Base-by-base conservation (phyloP, 2,113 vertebrate species). In the Bubalus kerabau region DNA sequence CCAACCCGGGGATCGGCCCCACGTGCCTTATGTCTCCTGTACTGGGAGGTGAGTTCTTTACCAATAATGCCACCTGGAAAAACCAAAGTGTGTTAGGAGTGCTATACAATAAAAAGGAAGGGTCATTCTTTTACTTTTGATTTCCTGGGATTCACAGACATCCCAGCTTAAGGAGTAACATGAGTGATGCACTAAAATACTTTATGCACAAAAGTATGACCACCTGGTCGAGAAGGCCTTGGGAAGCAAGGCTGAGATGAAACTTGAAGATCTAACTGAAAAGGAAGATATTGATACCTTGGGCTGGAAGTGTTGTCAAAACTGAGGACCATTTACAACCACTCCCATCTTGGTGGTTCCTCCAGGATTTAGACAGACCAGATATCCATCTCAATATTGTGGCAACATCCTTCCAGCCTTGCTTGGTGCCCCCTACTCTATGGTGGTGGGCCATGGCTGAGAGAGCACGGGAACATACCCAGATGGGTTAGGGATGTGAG, bases 261-360 rank as follows among this genome's bases (percentile, higher is more conserved):
- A 13, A 80, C 6, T 40, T 9, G 43, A 8, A 87, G 76, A 13
- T 0, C 6, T 57, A 50, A 81, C 40, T 30, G 24, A 59, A 87
- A n/a, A 40, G 21, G 32, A n/a, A 57, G 30, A 32, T 52, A 17
- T 19, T 76, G 3, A 52, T 7, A 32, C 4, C 3, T 28, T 80
- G 50, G 21, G 24, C 40, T 76, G 7, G 24, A 43, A 30, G 1
- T 5, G 32, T 54, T 36, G 54, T 84, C 30, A 54, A 24, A 30
- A 12, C 50, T 26, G 17, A 88, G 11, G 12, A 8, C 0, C 4
- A 14, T 16, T 1, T 15, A 13, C 2, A 4, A 17, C 4, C 67
- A 10, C 2, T 7, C 17, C 4, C 14, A 1, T 14, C 28, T 43
- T 32, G 30, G 24, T 46, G 32, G 11, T 15, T 17, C 9, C 26